Evolutionary conservation across 2,113 vertebrate species (phyloP).

Genomic region (Triplophysa rosa): DNA sequence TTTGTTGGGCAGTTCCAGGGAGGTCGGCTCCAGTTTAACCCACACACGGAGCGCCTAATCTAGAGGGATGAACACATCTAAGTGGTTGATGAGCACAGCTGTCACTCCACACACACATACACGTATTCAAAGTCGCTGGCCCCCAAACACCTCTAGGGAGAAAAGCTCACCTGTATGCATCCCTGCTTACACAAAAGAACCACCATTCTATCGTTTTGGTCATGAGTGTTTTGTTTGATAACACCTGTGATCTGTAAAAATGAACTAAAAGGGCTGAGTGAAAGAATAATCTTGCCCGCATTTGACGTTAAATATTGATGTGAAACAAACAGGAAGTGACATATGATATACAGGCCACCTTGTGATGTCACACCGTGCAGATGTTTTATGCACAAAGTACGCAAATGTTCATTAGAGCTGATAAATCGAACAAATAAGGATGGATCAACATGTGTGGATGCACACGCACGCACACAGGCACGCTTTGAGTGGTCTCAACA

Average conservation of each 20-base stretch:
- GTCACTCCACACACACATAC: constrained; percentile 60
- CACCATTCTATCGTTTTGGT: constrained; percentile 55
- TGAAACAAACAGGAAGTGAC: not conserved
- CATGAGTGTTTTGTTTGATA: constrained; percentile 37
- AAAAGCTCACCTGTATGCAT: constrained; percentile 74
- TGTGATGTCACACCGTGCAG: not conserved
- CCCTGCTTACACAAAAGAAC: constrained; percentile 66
- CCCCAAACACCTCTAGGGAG: constrained; percentile 65
- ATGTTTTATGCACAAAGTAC: not conserved
- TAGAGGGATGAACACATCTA: constrained; percentile 52
- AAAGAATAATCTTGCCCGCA: not conserved
- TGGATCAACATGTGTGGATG: not conserved
- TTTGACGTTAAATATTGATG: constrained; percentile 20
- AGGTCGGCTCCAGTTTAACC: constrained; percentile 55
- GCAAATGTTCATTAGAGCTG: not conserved
- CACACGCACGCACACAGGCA: constrained; percentile 19
- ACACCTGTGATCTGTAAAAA: constrained; percentile 16
- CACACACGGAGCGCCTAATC: constrained; percentile 61
- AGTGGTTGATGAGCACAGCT: constrained; percentile 68
- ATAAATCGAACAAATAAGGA: not conserved
- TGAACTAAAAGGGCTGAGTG: not conserved
- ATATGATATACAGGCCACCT: not conserved
- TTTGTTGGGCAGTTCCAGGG: constrained; percentile 44
- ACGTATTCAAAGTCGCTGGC: constrained; percentile 47
- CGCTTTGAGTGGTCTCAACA: constrained; percentile 38